Evolutionary conservation across 2,797 vertebrate genomes (phyloP).

Genomic region (Gymnocypris eckloni): DNA sequence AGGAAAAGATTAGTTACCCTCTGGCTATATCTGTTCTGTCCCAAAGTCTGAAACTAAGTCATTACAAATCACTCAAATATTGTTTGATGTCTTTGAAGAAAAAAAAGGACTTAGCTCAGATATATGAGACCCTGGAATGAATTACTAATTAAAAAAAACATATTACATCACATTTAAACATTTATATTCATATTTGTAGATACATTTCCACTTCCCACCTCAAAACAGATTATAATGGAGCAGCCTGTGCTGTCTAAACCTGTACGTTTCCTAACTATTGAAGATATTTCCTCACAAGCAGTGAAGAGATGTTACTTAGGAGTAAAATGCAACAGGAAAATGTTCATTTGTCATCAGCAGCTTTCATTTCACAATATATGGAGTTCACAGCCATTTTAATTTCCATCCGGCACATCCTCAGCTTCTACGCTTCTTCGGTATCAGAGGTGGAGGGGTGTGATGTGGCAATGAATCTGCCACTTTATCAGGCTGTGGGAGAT

Average conservation of each 20-base stretch:
- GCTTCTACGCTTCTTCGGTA: slow-evolving; percentile 76
- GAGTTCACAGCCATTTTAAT: background rate
- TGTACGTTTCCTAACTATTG: background rate
- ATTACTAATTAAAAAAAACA: slow-evolving; percentile 53
- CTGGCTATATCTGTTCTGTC: background rate
- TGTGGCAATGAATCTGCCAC: slow-evolving; percentile 57
- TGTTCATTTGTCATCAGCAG: slow-evolving; percentile 24
- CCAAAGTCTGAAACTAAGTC: background rate
- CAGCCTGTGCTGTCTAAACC: background rate
- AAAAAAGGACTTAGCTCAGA: slow-evolving; percentile 30
- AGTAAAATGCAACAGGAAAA: background rate
- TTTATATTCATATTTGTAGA: slow-evolving; percentile 5
- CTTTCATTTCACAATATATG: slow-evolving; percentile 26
- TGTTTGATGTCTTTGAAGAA: background rate
- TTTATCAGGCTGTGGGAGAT: slow-evolving; percentile 73
- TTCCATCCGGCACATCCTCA: slow-evolving; percentile 62
- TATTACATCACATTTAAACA: slow-evolving; percentile 46
- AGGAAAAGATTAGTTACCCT: background rate
- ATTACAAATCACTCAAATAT: background rate
- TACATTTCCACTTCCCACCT: background rate
- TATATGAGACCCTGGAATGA: slow-evolving; percentile 32
- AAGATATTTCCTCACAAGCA: slow-evolving; percentile 3
- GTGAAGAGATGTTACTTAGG: background rate
- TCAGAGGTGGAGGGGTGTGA: slow-evolving; percentile 68
- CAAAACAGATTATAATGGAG: background rate